phyloP scores from a whole-genome alignment of 2,113 vertebrate species.

The Petrocephalus microphthalmus region DNA sequence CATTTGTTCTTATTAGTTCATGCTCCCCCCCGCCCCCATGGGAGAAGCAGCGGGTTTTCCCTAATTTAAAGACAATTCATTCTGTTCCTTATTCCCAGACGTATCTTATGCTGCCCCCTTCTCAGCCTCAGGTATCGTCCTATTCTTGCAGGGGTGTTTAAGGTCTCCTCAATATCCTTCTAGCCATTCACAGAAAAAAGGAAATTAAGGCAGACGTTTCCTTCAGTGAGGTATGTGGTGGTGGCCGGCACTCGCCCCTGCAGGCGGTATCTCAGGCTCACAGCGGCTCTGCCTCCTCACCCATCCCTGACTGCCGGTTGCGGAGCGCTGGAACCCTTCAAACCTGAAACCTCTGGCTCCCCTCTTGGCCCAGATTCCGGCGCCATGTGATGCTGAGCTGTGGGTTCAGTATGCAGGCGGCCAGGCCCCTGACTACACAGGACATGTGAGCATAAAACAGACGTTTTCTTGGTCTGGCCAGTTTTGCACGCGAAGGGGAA shows the following conservation, averaged over 20 bases:
- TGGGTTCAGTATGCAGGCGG: neutral
- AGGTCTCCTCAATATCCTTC: constrained; percentile 9
- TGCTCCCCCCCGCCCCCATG: neutral
- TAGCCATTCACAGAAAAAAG: neutral
- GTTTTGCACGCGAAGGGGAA: neutral
- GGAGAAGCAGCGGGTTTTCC: neutral
- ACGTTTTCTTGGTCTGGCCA: neutral
- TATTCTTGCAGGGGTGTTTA: neutral
- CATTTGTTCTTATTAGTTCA: neutral
- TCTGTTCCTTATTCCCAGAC: constrained; percentile 9
- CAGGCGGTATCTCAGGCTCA: neutral
- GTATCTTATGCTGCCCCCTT: neutral
- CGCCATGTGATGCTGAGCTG: neutral
- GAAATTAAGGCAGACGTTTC: constrained; percentile 13
- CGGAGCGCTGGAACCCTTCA: neutral
- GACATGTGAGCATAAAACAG: neutral
- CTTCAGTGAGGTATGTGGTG: neutral
- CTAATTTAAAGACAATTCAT: constrained; percentile 19
- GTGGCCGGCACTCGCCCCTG: neutral
- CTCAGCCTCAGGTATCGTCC: neutral
- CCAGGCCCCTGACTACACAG: neutral
- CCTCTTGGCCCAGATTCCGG: neutral
- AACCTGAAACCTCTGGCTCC: neutral
- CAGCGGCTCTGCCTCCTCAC: neutral
- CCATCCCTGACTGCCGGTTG: neutral